These are phyloP conservation scores for Equus przewalskii DNA, from an alignment of 2,113 vertebrate species.

Conservation along the genomic window DNA sequence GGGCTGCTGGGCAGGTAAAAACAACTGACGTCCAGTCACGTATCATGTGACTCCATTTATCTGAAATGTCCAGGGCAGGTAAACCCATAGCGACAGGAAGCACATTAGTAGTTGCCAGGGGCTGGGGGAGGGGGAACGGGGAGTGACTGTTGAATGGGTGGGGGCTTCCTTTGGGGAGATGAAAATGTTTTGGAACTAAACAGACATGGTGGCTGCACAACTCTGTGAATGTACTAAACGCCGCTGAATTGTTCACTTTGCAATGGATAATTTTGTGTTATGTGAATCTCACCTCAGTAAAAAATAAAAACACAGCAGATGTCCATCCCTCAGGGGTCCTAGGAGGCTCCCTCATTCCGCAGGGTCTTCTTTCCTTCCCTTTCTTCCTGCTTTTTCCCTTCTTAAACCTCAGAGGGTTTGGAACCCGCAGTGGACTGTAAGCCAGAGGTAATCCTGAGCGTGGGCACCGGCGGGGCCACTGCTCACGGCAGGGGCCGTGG, in stretches of 20 bases:
- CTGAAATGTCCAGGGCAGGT: background rate
- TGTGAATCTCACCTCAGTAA: background rate
- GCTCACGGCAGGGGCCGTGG: background rate
- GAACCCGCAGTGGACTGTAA: background rate
- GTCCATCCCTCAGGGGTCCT: accelerated
- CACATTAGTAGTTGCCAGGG: background rate
- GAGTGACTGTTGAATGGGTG: background rate
- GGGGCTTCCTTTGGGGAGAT: background rate
- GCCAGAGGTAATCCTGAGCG: conserved; percentile 35
- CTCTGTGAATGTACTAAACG: background rate
- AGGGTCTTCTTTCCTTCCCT: background rate
- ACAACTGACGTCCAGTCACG: background rate
- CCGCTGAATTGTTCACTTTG: background rate
- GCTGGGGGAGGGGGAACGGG: too few species aligned
- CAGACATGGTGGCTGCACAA: background rate
- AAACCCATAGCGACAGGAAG: background rate
- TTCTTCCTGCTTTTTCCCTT: background rate
- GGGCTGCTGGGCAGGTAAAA: background rate
- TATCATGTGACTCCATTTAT: background rate
- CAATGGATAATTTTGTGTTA: background rate
- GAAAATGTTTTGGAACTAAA: background rate
- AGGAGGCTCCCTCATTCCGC: background rate
- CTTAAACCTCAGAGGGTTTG: background rate
- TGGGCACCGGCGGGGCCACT: background rate
- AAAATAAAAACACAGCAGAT: background rate